Conservation (phyloP, 1,140 invertebrate species). For the Cydia amplana region DNA sequence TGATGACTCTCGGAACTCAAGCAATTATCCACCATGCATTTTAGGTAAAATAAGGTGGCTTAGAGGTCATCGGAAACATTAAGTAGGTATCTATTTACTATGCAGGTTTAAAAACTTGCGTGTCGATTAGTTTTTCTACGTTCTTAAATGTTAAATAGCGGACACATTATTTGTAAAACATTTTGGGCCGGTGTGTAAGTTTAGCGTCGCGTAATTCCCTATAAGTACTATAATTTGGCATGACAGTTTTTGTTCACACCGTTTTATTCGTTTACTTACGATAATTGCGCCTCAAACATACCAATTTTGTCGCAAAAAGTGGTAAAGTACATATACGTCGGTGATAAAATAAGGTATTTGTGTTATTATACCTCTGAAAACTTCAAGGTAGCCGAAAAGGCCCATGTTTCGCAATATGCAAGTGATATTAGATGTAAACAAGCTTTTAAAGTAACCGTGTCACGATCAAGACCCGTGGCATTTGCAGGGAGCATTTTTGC, state of each 20-base stretch:
- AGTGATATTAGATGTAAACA: slow-evolving; percentile 21
- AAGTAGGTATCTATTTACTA: slow-evolving; percentile 31
- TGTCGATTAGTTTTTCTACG: slow-evolving; percentile 8
- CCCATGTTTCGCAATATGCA: background rate
- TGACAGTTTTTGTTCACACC: slow-evolving; percentile 16
- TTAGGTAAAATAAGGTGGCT: slow-evolving; percentile 40
- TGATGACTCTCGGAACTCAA: slow-evolving; percentile 59
- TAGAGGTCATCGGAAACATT: slow-evolving; percentile 42
- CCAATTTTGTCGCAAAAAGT: background rate
- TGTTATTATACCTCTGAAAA: background rate
- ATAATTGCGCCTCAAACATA: background rate
- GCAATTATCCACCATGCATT: slow-evolving; percentile 50
- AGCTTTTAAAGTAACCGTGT: slow-evolving; percentile 8
- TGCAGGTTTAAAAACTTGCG: slow-evolving; percentile 11
- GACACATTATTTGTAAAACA: background rate
- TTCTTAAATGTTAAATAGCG: background rate
- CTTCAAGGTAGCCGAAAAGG: background rate
- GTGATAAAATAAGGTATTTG: slow-evolving; percentile 1
- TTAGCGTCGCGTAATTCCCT: background rate
- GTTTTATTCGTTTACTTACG: slow-evolving; percentile 11
- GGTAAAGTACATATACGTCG: slow-evolving; percentile 5
- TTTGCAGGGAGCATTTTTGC: slow-evolving; percentile 37
- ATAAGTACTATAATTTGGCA: background rate
- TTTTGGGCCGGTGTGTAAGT: background rate
- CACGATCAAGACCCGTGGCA: slow-evolving; percentile 33